phyloP scores from a whole-genome alignment of 2,113 vertebrate genomes.

The Polyodon spathula region DNA sequence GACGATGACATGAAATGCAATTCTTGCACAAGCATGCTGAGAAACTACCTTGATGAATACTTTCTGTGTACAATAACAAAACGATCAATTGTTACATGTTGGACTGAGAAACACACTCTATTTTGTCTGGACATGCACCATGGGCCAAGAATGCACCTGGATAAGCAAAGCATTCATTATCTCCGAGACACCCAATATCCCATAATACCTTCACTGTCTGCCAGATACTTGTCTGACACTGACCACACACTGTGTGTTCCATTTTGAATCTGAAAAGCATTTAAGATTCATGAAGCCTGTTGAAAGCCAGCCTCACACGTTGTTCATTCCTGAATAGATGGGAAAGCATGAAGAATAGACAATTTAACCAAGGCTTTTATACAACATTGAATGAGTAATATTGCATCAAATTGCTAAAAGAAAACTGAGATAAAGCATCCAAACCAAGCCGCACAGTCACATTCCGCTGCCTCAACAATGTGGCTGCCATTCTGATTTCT shows the following conservation, averaged over 20 bases:
- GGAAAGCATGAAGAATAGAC: conserved; percentile 63
- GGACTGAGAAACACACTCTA: conserved; percentile 41
- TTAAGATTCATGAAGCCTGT: conserved; percentile 87
- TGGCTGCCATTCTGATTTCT: conserved; percentile 45
- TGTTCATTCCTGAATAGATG: conserved; percentile 78
- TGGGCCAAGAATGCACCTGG: conserved; percentile 69
- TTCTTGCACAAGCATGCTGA: conserved; percentile 31
- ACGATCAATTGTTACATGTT: conserved; percentile 50
- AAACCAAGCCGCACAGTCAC: conserved; percentile 58
- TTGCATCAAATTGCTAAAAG: conserved; percentile 83
- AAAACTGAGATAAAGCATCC: conserved; percentile 70
- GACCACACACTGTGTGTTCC: conserved; percentile 61
- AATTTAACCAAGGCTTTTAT: conserved; percentile 68
- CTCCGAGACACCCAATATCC: conserved; percentile 74
- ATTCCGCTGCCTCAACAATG: conserved; percentile 64
- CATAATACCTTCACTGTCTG: conserved; percentile 50
- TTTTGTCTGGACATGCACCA: conserved; percentile 49
- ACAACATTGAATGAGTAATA: conserved; percentile 66
- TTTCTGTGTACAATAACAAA: conserved; percentile 42
- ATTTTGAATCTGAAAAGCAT: conserved; percentile 78
- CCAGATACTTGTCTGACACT: conserved; percentile 54
- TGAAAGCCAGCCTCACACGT: conserved; percentile 75
- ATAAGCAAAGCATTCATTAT: conserved; percentile 67
- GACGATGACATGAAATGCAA: conserved; percentile 40
- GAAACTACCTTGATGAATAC: conserved; percentile 32